Base-by-base conservation (phyloP, 2,113 vertebrate species). In the Ceyx margarethae region DNA sequence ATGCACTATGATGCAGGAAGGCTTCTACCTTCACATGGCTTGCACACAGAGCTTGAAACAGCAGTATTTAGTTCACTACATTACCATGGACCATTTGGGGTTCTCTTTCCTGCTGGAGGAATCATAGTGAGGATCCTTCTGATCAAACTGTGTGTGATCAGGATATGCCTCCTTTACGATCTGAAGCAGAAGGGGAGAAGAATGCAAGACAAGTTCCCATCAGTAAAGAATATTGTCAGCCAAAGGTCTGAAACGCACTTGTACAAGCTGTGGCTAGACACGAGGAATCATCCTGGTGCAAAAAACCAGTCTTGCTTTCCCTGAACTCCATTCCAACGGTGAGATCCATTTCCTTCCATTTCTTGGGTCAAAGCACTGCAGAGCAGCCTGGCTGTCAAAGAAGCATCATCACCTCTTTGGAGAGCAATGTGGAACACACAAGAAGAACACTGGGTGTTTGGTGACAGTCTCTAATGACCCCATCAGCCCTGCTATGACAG, bases 101-200 rank as follows among this genome's bases (percentile, higher is more conserved):
- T 98, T 98, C 83, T 99, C 98, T 51, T 97, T 94, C 95, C 97
- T 98, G 97, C 99, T 99, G 94, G 96, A 97, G 35, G 98, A 96
- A 71, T 99, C 99, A 42, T 98, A 99, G 65, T 99, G 98, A 57
- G 97, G 98, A 76, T 97, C 98, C 64, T 98, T 98, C 95, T 98
- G 98, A 94, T 99, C 98, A 97, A 99, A 99, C 95, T 99, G 99
- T n/a, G 99, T 99, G 95, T 99, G 98, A 94, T 99, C 99, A 77
- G 98, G 98, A 48, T 99, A 99, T 1, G 98, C 97, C 93, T 99
- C 98, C 95, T 99, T 99, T 46, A 99, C 98, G 2, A 99, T 98
- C 99, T 99, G 75, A 43, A 75, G 95, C 54, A 95, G 75, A 91
- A 69, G 22, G 40, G 74, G 83, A 94, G 76, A 85, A 84, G 28